Conservation (phyloP, 2,888 invertebrate genomes). For the Ectemnius continuus region DNA sequence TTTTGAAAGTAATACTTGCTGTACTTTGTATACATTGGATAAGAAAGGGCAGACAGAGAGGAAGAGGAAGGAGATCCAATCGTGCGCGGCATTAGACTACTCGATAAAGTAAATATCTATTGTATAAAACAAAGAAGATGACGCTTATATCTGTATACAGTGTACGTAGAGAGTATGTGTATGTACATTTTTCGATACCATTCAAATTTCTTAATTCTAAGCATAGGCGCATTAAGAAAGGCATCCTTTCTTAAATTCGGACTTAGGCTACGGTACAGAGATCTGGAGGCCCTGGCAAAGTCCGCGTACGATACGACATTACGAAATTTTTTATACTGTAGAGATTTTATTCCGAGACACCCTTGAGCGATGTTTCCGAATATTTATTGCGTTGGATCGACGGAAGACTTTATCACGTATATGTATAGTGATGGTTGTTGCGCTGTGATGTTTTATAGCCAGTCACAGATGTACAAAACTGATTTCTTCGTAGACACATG, state of each 20-base stretch:
- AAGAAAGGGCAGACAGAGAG: constrained; percentile 6
- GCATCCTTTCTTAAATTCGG: neutral
- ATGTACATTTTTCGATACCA: constrained; percentile 64
- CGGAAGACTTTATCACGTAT: constrained; percentile 5
- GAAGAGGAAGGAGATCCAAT: constrained; percentile 39
- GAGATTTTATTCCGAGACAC: constrained; percentile 16
- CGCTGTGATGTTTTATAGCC: constrained; percentile 29
- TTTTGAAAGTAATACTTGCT: constrained; percentile 76
- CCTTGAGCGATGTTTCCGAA: neutral
- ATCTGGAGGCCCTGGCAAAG: constrained; percentile 12
- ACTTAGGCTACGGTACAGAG: neutral
- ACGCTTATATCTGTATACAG: constrained; percentile 66
- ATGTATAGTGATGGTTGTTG: constrained; percentile 21
- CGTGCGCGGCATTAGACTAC: constrained; percentile 62
- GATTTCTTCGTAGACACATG: neutral
- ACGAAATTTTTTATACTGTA: constrained; percentile 28
- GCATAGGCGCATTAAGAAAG: constrained; percentile 5
- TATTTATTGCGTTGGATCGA: constrained; percentile 17
- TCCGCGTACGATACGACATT: constrained; percentile 3
- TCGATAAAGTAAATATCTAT: constrained; percentile 54
- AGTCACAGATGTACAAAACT: constrained; percentile 21
- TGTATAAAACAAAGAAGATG: constrained; percentile 52
- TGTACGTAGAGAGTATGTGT: constrained; percentile 53
- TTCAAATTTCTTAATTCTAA: constrained; percentile 41
- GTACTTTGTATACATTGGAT: constrained; percentile 67